phyloP scores from a whole-genome alignment of 2,888 invertebrate genomes.

The Plebejus anna region DNA sequence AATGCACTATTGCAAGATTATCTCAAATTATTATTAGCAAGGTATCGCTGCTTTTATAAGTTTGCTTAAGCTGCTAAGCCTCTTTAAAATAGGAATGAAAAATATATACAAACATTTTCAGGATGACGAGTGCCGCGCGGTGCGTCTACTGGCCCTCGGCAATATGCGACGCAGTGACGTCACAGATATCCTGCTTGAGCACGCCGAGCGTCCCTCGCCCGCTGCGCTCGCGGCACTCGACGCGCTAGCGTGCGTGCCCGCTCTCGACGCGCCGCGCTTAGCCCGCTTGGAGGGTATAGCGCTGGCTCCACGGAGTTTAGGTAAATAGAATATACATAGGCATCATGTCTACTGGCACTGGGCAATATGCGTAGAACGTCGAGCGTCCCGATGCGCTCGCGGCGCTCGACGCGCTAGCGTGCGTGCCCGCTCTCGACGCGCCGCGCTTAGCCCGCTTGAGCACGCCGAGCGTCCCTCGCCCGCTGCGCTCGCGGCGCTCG shows the following conservation, averaged over 20 bases:
- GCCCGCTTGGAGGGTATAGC: conserved; percentile 33
- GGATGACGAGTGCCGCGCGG: conserved; percentile 47
- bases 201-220: conserved; percentile 41
- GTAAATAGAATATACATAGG: background rate
- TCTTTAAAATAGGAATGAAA: background rate
- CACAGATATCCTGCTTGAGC: conserved; percentile 46
- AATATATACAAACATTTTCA: conserved; percentile 30
- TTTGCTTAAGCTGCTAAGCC: no score
- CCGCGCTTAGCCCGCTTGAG: conserved; percentile 42
- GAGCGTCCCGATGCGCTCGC: conserved; percentile 36
- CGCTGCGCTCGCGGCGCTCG: conserved; percentile 43
- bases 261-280: conserved; percentile 32
- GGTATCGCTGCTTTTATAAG: no score
- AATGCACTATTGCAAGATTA: no score
- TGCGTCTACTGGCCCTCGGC: conserved; percentile 51
- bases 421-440: conserved; percentile 35
- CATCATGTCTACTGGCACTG: conserved; percentile 46
- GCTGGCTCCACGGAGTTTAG: conserved; percentile 31
- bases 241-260: conserved; percentile 40
- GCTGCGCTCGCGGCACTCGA: conserved; percentile 44
- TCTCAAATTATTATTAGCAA: no score
- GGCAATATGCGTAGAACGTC: conserved; percentile 35
- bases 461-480: conserved; percentile 42
- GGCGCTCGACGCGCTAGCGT: conserved; percentile 44
- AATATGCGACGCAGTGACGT: conserved; percentile 51